Base-by-base conservation (phyloP, 2,888 invertebrate genomes). In the Eutolmus rufibarbis region DNA sequence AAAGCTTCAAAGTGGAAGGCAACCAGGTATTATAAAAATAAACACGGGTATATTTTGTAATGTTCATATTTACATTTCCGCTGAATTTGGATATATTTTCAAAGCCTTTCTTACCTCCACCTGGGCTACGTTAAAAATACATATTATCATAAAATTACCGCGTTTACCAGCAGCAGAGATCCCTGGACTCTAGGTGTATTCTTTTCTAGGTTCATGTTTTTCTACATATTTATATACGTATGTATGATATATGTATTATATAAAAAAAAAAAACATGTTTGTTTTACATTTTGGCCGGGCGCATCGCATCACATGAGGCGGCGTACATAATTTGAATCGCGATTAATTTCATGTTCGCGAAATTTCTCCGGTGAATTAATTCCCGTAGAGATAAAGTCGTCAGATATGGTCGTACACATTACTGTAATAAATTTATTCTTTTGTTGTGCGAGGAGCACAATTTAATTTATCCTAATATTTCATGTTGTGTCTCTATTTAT, bases 381-480 rank as follows among this genome's bases (percentile, higher is more conserved):
- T 51, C 40, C 28, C n/a, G 28, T 43, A 28, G 40, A 43, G 46
- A 81, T 81, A 51, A 81, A 51, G 43, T 28, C 81, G 19, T 56
- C 46, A 81, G 81, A 81, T 81, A 81, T 51, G 46, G 23, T 31
- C 43, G 31, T 81, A 0, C 37, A 9, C 78, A 31, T 56, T 81
- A 31, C 14, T 31, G 51, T 81, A 51, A 81, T 31, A 51, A 56
- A 81, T 81, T 51, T 51, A 81, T 56, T 81, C 46, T 81, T 81
- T 81, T 81, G 81, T 81, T 81, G 81, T 81, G 34, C 51, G 81
- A 23, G 8, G 46, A 56, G 56, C 56, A 34, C 51, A 81, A 81
- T 81, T 31, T 81, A 81, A 81, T 81, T 81, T 81, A 81, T 81
- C 81, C 51, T 56, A 81, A 81, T 81, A 81, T 81, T 56, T 81